phyloP scores from a whole-genome alignment of 2,888 invertebrate species.

The Agrotis puta region DNA sequence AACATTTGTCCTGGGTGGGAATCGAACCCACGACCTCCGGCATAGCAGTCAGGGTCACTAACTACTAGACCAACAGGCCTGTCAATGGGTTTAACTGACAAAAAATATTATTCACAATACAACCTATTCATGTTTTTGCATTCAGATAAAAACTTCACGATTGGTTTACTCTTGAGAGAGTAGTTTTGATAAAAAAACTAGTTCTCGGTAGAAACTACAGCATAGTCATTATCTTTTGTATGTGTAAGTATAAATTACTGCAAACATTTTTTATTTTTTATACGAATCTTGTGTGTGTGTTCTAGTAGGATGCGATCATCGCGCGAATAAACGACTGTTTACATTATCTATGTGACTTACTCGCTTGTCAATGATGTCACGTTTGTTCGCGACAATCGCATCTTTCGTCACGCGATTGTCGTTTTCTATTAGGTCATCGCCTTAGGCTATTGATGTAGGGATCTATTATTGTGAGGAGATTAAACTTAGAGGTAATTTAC shows the following conservation, averaged over 20 bases:
- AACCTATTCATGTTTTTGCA: conserved; percentile 21
- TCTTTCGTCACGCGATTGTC: background rate
- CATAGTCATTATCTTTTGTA: background rate
- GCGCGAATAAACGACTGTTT: background rate
- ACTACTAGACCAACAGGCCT: no score
- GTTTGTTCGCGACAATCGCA: background rate
- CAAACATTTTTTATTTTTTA: background rate
- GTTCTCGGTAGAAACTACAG: background rate
- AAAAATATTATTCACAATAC: conserved; percentile 14
- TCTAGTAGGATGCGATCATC: background rate
- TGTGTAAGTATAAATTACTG: background rate
- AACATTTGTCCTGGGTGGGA: no score
- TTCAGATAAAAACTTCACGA: background rate
- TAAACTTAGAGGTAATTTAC: background rate
- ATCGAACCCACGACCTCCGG: no score
- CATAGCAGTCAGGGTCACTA: no score
- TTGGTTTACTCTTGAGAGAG: background rate
- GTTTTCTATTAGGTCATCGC: background rate
- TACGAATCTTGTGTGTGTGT: background rate
- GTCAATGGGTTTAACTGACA: background rate
- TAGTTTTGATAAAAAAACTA: conserved; percentile 1
- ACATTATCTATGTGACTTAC: background rate
- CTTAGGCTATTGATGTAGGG: background rate
- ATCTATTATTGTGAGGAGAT: background rate
- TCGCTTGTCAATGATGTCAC: background rate